phyloP scores from a whole-genome alignment of 2,797 vertebrate species.

The Sciurus carolinensis region DNA sequence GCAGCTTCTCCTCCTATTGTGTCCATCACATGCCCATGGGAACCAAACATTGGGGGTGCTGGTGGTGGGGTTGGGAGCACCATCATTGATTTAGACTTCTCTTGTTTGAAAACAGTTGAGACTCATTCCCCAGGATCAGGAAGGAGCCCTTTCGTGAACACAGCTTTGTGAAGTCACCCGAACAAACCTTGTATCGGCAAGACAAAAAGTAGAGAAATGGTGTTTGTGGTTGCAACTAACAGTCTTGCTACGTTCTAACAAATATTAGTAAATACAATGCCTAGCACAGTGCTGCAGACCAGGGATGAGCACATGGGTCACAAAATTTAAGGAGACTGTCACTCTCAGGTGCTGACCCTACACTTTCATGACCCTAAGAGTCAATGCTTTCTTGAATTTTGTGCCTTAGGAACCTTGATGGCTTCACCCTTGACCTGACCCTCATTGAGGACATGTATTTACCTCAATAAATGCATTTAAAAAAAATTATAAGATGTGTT shows the following conservation, averaged over 20 bases:
- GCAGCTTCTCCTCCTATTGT: background rate
- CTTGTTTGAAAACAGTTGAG: background rate
- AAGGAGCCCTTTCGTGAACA: background rate
- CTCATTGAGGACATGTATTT: background rate
- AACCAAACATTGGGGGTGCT: background rate
- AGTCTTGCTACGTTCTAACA: background rate
- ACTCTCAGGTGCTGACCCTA: background rate
- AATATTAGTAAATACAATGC: background rate
- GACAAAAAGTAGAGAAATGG: background rate
- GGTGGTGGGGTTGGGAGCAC: background rate
- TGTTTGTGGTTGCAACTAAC: background rate
- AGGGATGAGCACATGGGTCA: rapidly evolving
- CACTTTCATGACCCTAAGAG: background rate
- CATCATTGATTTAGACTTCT: background rate
- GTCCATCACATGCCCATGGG: background rate
- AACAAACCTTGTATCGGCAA: background rate
- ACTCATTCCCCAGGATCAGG: background rate
- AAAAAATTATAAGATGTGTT: background rate
- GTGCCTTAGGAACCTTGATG: background rate
- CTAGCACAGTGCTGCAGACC: background rate
- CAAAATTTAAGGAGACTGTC: background rate
- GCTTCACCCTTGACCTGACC: background rate
- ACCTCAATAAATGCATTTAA: slow-evolving; percentile 36
- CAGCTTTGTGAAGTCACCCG: background rate
- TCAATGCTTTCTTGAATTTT: background rate